Conservation (phyloP, 2,888 invertebrate species). For the Harmothoe impar region DNA sequence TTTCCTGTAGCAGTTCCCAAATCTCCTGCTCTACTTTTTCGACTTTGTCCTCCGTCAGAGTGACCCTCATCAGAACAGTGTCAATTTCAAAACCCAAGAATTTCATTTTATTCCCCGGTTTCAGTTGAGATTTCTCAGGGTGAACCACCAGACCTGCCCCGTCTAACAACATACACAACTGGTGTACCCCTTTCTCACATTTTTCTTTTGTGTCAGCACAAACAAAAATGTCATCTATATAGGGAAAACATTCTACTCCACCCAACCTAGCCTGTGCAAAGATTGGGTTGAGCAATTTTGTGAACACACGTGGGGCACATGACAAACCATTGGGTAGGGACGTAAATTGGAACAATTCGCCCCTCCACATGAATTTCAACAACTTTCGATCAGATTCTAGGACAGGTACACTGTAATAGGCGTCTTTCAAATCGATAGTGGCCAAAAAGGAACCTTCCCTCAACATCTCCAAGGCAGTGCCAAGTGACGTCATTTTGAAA, state of each 20-base stretch:
- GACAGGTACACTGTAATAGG: too few relatives aligned
- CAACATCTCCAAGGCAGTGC: too few relatives aligned
- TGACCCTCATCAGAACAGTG: not conserved
- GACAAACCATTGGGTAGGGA: conserved; percentile 22
- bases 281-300: conserved; percentile 34
- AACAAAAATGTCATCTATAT: conserved; percentile 27
- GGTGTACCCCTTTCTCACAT: too few relatives aligned
- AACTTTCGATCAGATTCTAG: too few relatives aligned
- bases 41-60: not conserved
- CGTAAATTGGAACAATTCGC: not conserved
- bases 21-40: not conserved
- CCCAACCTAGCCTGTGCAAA: not conserved
- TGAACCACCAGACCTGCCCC: not conserved
- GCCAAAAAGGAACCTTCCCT: too few relatives aligned
- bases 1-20: not conserved
- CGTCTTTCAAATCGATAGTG: too few relatives aligned
- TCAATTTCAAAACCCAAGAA: conserved; percentile 8
- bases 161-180: not conserved
- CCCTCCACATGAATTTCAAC: too few relatives aligned
- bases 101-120: not conserved
- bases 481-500: too few relatives aligned
- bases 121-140: not conserved
- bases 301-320: conserved; percentile 22
- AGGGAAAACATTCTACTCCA: not conserved
- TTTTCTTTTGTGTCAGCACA: too few relatives aligned